phyloP scores from a whole-genome alignment of 1,140 invertebrate species.

The Chironomus tepperi region DNA sequence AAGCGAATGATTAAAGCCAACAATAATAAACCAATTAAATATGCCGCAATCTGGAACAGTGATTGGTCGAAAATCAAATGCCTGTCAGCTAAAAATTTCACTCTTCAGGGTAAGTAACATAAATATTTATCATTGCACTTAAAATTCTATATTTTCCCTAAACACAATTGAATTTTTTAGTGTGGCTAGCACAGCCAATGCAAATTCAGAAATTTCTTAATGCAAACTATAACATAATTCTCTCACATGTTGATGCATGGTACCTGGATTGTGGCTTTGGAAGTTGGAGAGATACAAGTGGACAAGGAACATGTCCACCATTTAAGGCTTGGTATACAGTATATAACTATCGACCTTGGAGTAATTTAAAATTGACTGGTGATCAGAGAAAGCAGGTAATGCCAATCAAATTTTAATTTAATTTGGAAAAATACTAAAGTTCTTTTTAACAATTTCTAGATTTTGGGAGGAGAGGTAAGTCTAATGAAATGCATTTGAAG shows the following conservation, averaged over 20 bases:
- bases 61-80: neutral
- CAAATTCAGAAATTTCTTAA: constrained; percentile 56
- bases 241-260: constrained; percentile 69
- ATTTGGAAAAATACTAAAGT: neutral
- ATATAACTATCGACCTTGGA: constrained; percentile 64
- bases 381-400: neutral
- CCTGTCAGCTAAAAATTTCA: neutral
- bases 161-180: neutral
- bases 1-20: neutral
- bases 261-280: constrained; percentile 70
- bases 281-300: constrained; percentile 54
- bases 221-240: constrained; percentile 57
- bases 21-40: neutral
- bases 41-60: neutral
- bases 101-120: neutral
- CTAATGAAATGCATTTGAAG: too few species aligned
- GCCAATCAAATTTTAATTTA: neutral
- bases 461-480: constrained; percentile 50
- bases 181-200: constrained; percentile 43
- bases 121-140: neutral
- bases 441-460: constrained; percentile 33
- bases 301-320: constrained; percentile 58
- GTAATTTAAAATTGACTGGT: neutral
- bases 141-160: neutral
- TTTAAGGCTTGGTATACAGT: constrained; percentile 67